Evolutionary conservation across 2,888 invertebrate genomes (phyloP).

Genomic region (Ischnus inquisitorius): DNA sequence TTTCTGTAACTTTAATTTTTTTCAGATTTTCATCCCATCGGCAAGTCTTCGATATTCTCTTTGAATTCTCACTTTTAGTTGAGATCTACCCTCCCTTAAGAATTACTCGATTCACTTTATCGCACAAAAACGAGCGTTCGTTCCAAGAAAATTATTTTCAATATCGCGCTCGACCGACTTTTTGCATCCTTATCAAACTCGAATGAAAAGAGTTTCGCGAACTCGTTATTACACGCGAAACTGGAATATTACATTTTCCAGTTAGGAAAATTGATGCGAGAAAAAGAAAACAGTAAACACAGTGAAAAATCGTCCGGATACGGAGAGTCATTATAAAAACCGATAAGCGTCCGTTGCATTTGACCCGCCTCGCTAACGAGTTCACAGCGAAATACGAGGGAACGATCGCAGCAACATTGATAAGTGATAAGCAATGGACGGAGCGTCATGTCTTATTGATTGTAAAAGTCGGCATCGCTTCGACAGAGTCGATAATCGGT

Average conservation of each 20-base stretch:
- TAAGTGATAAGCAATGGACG: constrained; percentile 45
- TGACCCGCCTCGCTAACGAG: constrained; percentile 41
- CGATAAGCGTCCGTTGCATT: constrained; percentile 50
- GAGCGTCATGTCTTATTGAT: constrained; percentile 33
- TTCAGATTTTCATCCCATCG: too few relatives aligned
- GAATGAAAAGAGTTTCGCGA: neutral
- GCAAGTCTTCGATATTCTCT: too few relatives aligned
- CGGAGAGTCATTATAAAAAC: constrained; percentile 60
- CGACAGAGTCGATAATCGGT: constrained; percentile 4
- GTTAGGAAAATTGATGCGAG: constrained; percentile 41
- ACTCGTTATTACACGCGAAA: neutral
- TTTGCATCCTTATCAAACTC: constrained; percentile 47
- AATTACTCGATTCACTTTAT: constrained; percentile 12
- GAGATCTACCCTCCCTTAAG: too few relatives aligned
- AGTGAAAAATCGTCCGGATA: constrained; percentile 63
- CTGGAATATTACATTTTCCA: too few relatives aligned
- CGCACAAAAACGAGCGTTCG: neutral
- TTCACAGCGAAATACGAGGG: constrained; percentile 10
- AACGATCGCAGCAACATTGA: constrained; percentile 43
- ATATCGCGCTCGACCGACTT: constrained; percentile 44
- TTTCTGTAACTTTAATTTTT: too few relatives aligned
- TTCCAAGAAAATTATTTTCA: constrained; percentile 54
- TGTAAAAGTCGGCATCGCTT: constrained; percentile 21
- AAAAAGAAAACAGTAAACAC: constrained; percentile 10
- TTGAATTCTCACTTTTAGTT: too few relatives aligned